Evolutionary conservation across 92 coral and sea anemone genomes (phyloP).

Genomic region (Pocillopora grandis): DNA sequence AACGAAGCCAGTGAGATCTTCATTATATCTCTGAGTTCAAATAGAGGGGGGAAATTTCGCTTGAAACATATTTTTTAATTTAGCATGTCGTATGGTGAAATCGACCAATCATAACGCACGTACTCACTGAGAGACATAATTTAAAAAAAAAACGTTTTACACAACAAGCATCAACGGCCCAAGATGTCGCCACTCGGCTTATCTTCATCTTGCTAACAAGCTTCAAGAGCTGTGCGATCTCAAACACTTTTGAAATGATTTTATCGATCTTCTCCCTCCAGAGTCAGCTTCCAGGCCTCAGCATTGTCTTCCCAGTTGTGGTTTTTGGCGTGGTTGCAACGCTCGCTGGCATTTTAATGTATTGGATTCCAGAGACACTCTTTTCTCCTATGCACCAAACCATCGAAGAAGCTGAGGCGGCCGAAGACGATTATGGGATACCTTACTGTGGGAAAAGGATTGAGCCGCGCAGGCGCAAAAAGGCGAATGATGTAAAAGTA

Average conservation of each 20-base stretch:
- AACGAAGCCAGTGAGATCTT: too few species aligned
- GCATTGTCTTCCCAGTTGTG: slow-evolving; percentile 53
- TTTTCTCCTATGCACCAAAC: slow-evolving; percentile 60
- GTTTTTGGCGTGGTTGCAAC: slow-evolving; percentile 49
- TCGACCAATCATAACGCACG: too few species aligned
- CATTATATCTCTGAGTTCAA: too few species aligned
- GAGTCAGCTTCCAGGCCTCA: slow-evolving; percentile 55
- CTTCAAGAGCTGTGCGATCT: not conserved
- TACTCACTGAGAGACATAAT: too few species aligned
- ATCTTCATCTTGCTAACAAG: too few species aligned
- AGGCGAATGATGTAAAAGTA: not conserved
- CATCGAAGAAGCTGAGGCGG: slow-evolving; percentile 57
- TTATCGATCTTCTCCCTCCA: not conserved
- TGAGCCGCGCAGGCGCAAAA: not conserved
- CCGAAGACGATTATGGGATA: slow-evolving; percentile 46
- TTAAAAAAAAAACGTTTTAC: too few species aligned
- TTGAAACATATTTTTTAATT: too few species aligned
- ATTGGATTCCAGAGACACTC: slow-evolving; percentile 67
- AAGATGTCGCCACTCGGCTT: too few species aligned
- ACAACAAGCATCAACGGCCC: too few species aligned
- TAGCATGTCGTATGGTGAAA: too few species aligned
- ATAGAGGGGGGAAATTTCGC: too few species aligned
- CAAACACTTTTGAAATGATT: not conserved
- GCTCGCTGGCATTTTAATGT: slow-evolving; percentile 58
- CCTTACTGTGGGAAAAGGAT: slow-evolving; percentile 22